Evolutionary conservation across 2,888 invertebrate species (phyloP).

Genomic region (Zelleria hepariella): DNA sequence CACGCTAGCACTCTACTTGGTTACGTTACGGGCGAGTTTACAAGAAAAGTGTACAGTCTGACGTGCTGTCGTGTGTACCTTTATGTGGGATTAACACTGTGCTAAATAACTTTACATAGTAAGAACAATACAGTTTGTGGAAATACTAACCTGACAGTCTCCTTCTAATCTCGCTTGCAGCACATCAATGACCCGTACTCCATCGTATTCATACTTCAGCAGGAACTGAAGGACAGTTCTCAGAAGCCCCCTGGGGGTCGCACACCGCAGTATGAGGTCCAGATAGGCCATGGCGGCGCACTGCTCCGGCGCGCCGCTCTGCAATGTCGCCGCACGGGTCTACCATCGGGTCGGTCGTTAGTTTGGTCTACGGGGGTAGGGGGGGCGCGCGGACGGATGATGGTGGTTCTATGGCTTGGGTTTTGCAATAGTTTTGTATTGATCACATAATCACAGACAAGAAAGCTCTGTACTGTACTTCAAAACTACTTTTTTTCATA

Average conservation of each 20-base stretch:
- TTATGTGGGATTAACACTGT: no score
- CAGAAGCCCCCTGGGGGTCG: constrained; percentile 87
- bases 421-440: background rate
- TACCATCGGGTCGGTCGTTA: constrained; percentile 43
- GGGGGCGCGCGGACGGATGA: constrained; percentile 10
- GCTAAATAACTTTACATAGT: no score
- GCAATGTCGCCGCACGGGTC: constrained; percentile 68
- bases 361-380: constrained; percentile 15
- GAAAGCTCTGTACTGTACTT: no score
- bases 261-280: constrained; percentile 89
- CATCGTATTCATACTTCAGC: constrained; percentile 86
- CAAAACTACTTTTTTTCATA: no score
- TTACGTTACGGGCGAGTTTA: no score
- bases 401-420: background rate
- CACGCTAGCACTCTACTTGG: no score
- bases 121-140: no score
- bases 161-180: constrained; percentile 84
- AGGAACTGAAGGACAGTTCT: constrained; percentile 89
- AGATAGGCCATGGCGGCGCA: constrained; percentile 94
- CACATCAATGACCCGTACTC: constrained; percentile 84
- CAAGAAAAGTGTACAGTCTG: no score
- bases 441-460: no score
- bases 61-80: no score
- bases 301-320: constrained; percentile 90
- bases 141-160: constrained; percentile 79